A percentile compares a stretch with the other conserved stretches of the same genome.
phyloP scores from a whole-genome alignment of 2,113 vertebrate species.

The Theristicus caerulescens region DNA sequence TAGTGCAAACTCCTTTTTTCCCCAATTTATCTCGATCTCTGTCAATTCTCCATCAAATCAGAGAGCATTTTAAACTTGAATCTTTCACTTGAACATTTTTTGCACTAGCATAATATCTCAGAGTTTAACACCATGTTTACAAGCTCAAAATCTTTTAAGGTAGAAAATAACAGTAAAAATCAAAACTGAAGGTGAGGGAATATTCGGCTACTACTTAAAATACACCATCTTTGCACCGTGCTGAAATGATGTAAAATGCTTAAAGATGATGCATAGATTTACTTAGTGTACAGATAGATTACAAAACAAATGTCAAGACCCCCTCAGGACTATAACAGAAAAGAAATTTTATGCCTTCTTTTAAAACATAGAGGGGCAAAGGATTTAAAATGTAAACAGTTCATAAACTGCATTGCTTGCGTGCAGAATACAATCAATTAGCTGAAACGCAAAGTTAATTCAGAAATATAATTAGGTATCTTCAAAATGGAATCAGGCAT shows the following conservation, averaged over 20 bases:
- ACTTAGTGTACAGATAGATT: not conserved
- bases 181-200: not conserved
- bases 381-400: not conserved
- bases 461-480: slow-evolving; percentile 12
- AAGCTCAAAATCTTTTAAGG: not conserved
- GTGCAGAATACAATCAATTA: slow-evolving; percentile 18
- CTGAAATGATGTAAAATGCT: not conserved
- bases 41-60: not conserved
- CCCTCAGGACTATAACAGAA: not conserved
- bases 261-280: not conserved
- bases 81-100: not conserved
- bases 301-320: not conserved
- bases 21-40: not conserved
- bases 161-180: not conserved
- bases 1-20: not conserved
- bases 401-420: not conserved
- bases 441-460: slow-evolving; percentile 23
- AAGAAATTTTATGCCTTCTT: not conserved
- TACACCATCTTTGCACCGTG: not conserved
- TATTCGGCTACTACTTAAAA: not conserved
- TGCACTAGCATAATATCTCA: not conserved
- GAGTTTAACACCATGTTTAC: not conserved
- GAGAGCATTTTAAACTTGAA: not conserved
- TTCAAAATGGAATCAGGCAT: not conserved
- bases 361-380: not conserved